Evolutionary conservation across 2,888 invertebrate genomes (phyloP).

Genomic region (Phaedon cochleariae): DNA sequence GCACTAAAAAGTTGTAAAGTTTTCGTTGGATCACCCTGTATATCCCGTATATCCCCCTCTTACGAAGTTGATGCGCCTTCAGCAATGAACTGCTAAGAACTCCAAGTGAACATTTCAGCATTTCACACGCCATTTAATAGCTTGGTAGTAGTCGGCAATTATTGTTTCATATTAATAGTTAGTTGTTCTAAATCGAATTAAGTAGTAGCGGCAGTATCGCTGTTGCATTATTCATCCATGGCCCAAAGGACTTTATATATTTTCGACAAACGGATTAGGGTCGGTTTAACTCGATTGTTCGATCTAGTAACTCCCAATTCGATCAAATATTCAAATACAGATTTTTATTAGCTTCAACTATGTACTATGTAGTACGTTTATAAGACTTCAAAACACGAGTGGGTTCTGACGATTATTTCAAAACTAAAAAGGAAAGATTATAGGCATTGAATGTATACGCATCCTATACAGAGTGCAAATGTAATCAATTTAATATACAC

Average conservation of each 20-base stretch:
- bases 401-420: no score
- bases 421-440: no score
- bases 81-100: no score
- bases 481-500: no score
- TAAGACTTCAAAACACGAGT: slow-evolving; percentile 7
- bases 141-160: slow-evolving; percentile 53
- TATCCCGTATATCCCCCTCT: no score
- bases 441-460: no score
- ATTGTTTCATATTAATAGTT: slow-evolving; percentile 51
- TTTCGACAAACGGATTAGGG: slow-evolving; percentile 21
- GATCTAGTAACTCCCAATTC: slow-evolving; percentile 25
- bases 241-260: slow-evolving; percentile 29
- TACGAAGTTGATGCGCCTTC: no score
- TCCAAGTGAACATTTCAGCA: slow-evolving; percentile 47
- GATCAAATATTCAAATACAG: slow-evolving; percentile 37
- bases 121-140: slow-evolving; percentile 56
- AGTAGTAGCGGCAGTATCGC: slow-evolving; percentile 44
- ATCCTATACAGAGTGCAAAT: no score
- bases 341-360: no score
- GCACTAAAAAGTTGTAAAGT: no score
- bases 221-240: slow-evolving; percentile 50
- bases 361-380: slow-evolving; percentile 32
- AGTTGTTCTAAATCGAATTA: slow-evolving; percentile 51
- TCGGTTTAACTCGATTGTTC: slow-evolving; percentile 31
- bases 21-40: no score